Base-by-base conservation (phyloP, 2,888 invertebrate species). In the Thelaira solivaga region DNA sequence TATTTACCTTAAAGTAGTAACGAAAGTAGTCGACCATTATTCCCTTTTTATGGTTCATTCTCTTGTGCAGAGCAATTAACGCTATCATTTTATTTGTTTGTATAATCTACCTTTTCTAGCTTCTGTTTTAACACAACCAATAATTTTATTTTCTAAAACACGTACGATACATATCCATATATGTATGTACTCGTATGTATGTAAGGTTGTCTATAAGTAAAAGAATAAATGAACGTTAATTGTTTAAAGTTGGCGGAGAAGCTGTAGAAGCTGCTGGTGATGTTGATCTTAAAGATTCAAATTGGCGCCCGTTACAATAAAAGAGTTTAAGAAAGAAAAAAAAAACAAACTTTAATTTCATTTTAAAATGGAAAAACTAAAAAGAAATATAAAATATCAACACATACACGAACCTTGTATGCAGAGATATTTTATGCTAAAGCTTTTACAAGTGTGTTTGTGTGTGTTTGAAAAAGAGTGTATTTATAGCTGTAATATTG, bases 71-170 rank as follows among this genome's bases (percentile, higher is more conserved):
- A 53, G 57, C 61, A 67, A 61, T 74, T 74, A 74, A 67, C 43
- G 55, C 47, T 62, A 71, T 65, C 47, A 59, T 76, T 71, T 76
- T 65, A 59, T 65, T 45, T 61, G 51, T 51, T 65, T 71, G 57
- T 53, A 53, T 71, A 57, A 43, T 71, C 65, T 45, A 43, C 41
- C 59, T 51, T 68, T 77, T 73, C 73, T 73, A 77, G 77, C 77
- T 77, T 73, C 77, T 73, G 77, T 77, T 77, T 73, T 53, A 57
- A 69, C 53, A 36, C 67, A 77, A 69, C 62, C 72, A 62, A 73
- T 67, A 68, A 69, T 69, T 73, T 73, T 69, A 13, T 24, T 20
- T 72, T 55, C 22, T 55, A 45, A 45, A 72, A 55, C 29, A 36
- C 31, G 59, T 41, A 57, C 16, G 5, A 7, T 34, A 13, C 13